Base-by-base conservation (phyloP, 2,797 vertebrate species). In the Taeniopygia guttata region DNA sequence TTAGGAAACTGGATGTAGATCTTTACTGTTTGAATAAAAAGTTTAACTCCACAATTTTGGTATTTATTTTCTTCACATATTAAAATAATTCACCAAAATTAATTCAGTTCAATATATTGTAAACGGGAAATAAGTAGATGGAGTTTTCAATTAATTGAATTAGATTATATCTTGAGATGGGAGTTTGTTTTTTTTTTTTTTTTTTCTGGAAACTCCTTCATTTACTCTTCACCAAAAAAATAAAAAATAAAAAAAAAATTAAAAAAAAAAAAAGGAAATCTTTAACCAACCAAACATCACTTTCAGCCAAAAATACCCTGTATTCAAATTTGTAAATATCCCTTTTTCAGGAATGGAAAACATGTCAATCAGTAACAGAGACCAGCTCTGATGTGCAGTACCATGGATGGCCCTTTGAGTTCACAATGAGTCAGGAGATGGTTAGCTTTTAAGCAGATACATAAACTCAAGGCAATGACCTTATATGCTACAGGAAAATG, bases 221-320 rank as follows among this genome's bases (percentile, higher is more conserved):
- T 86, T 81, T 87, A 40, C 16, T 52, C 13, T 67, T 78, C 22
- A 45, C 2, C 40, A 40, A 12, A 13, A 62, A 16, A 5, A 25
- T 20, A 69, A 14, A 5, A 13, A 46, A 21, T 25, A 20, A 69
- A 14, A 5, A 13, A 46, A 21, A 13, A 20, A 23, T n/a, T n/a
- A n/a, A 25, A 20, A 69, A 14, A 5, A 13, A 46, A 21, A 13
- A 20, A 23, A n/a, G 3, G 14, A 9, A 13, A 42, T 2, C 46
- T 60, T 36, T 6, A 75, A 34, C 3, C 6, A 56, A 23, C 4
- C 1, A 42, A 51, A n/a, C 0, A 20, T 25, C 1, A 11, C 2
- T 59, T 73, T 82, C 22, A 64, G 7, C 3, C 11, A 67, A 45
- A 76, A 40, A 45, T 17, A 22, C 9, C 8, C 27, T 40, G 4